phyloP scores from a whole-genome alignment of 1,140 invertebrate genomes.

The Cyphomyrmex costatus region DNA sequence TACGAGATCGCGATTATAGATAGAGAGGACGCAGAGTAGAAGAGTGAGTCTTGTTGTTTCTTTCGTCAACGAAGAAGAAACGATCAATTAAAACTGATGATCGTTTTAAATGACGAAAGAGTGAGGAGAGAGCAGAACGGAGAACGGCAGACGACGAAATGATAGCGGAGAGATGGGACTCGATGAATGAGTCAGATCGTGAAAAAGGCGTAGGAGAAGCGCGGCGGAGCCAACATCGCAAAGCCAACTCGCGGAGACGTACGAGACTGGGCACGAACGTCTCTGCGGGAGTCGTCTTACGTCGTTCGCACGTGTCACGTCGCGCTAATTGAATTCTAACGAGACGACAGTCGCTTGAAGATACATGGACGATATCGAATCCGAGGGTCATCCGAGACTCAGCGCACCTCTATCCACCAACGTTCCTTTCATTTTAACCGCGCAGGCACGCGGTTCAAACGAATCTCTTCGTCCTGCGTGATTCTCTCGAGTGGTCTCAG shows the following conservation, averaged over 20 bases:
- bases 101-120: neutral
- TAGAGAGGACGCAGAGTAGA: neutral
- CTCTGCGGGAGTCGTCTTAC: constrained; percentile 74
- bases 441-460: neutral
- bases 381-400: neutral
- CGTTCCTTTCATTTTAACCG: neutral
- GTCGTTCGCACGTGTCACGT: constrained; percentile 64
- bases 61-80: constrained; percentile 57
- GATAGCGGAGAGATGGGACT: constrained; percentile 37
- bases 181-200: constrained; percentile 54
- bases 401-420: neutral
- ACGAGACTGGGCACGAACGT: constrained; percentile 19
- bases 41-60: neutral
- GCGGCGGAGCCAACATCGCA: neutral
- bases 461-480: neutral
- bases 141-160: neutral
- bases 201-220: constrained; percentile 48
- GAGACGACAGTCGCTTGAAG: constrained; percentile 30
- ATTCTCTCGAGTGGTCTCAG: neutral
- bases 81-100: constrained; percentile 63
- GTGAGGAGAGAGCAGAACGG: neutral
- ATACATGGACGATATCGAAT: constrained; percentile 8
- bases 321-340: constrained; percentile 63
- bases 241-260: neutral
- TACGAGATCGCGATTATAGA: neutral